phyloP scores from a whole-genome alignment of 2,113 vertebrate species.

The Cygnus buccinator region DNA sequence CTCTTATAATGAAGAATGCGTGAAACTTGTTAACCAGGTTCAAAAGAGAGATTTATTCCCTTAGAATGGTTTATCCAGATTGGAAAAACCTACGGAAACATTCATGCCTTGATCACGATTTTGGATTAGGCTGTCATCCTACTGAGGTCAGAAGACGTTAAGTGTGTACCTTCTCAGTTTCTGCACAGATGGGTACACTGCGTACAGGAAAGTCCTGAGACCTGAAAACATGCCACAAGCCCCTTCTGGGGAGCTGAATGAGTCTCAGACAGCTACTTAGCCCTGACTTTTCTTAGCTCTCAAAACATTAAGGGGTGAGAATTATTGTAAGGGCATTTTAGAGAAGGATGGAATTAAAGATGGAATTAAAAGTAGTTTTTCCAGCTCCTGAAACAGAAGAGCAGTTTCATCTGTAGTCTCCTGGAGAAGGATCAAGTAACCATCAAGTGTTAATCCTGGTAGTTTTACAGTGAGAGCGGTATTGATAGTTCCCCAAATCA shows the following conservation, averaged over 20 bases:
- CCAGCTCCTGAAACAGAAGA: background rate
- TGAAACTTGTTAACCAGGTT: background rate
- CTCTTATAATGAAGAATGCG: background rate
- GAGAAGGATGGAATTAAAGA: background rate
- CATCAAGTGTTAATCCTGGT: background rate
- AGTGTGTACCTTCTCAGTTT: background rate
- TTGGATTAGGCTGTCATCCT: background rate
- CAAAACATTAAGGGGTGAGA: background rate
- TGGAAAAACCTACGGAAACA: background rate
- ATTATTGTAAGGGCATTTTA: background rate
- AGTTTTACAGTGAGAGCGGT: background rate
- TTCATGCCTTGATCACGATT: background rate
- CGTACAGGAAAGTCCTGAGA: background rate
- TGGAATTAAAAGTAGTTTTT: background rate
- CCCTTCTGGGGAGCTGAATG: background rate
- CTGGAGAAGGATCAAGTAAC: background rate
- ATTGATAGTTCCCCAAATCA: slow-evolving; percentile 2
- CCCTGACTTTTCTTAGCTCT: background rate
- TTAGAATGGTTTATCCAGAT: background rate
- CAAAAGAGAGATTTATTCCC: background rate
- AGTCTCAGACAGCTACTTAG: background rate
- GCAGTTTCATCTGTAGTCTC: slow-evolving; percentile 13
- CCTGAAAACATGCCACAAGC: background rate
- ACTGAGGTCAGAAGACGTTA: background rate
- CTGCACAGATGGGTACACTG: background rate